Conservation (phyloP, 2,797 vertebrate species). For the Neomorphus geoffroyi region DNA sequence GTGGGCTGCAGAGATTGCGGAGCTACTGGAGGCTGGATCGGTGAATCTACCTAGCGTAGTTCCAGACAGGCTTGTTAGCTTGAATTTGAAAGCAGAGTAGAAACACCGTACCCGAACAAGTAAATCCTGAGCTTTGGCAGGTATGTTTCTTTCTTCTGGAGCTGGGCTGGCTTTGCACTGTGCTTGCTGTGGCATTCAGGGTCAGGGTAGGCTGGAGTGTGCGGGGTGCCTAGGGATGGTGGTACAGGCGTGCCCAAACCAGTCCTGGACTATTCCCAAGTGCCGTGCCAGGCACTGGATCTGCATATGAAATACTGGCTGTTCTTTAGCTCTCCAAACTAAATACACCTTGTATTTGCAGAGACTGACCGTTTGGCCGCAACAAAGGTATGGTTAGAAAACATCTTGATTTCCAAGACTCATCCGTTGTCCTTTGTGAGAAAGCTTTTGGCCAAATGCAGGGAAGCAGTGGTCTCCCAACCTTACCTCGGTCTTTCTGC, state of each 20-base stretch:
- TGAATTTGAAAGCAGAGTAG: background rate
- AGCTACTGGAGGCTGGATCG: background rate
- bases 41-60: background rate
- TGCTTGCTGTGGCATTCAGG: background rate
- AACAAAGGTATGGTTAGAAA: background rate
- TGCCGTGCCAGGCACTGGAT: background rate
- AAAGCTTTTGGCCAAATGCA: background rate
- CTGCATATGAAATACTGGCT: background rate
- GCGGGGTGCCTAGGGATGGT: accelerated
- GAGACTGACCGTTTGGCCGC: background rate
- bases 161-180: background rate
- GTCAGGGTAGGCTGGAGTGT: background rate
- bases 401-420: background rate
- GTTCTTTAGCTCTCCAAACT: background rate
- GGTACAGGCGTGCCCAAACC: background rate
- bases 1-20: background rate
- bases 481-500: background rate
- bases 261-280: background rate
- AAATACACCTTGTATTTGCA: background rate
- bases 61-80: background rate
- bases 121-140: background rate
- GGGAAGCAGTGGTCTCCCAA: background rate
- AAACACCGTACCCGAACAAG: background rate
- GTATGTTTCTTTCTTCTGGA: background rate
- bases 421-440: background rate